Evolutionary conservation across 2,113 vertebrate genomes (phyloP).

Genomic region (Malurus elegans): DNA sequence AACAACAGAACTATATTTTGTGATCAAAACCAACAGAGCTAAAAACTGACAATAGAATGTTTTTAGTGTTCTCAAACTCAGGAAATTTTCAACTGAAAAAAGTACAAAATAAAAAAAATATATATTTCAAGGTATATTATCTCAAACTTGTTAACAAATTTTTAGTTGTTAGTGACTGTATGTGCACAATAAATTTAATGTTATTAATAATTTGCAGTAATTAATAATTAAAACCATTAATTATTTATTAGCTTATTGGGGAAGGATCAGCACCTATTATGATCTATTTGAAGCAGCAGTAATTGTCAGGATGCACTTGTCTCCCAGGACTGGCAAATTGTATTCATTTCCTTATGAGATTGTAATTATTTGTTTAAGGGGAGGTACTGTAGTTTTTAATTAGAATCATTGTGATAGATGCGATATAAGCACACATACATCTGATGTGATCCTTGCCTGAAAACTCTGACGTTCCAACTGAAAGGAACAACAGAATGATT

Average conservation of each 20-base stretch:
- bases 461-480: not conserved
- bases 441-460: not conserved
- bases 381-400: not conserved
- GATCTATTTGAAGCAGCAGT: not conserved
- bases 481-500: not conserved
- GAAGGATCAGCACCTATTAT: not conserved
- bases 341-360: not conserved
- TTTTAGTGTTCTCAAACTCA: not conserved
- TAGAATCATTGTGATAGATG: not conserved
- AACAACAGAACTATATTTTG: not conserved
- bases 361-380: not conserved
- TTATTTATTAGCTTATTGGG: not conserved
- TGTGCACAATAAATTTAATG: rapidly evolving
- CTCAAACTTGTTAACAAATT: not conserved
- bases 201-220: not conserved
- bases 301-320: not conserved
- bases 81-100: not conserved
- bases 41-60: not conserved
- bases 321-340: not conserved
- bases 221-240: not conserved
- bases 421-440: not conserved
- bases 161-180: not conserved
- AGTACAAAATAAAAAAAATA: not conserved
- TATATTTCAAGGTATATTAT: not conserved
- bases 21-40: not conserved